Percentiles rank a stretch among this genome's conserved stretches.
phyloP scores from a whole-genome alignment of 1,140 invertebrate species.

The Cryptotermes secundus region DNA sequence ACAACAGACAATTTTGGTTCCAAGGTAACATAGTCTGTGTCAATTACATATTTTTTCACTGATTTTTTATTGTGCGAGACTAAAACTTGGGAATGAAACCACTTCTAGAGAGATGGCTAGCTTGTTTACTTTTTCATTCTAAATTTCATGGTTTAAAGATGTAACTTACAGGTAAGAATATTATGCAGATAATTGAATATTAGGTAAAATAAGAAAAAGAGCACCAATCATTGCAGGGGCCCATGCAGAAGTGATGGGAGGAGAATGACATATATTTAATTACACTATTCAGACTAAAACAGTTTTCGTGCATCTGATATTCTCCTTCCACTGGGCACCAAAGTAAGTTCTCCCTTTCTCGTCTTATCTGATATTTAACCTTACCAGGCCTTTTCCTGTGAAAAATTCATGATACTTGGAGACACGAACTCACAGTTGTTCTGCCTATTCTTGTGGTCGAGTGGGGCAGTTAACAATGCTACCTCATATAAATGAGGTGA shows the following conservation, averaged over 20 bases:
- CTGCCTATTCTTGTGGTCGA: not conserved
- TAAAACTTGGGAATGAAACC: too few species aligned
- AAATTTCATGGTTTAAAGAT: not conserved
- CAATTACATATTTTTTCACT: too few species aligned
- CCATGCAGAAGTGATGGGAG: not conserved
- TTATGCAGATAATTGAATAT: not conserved
- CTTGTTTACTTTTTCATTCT: not conserved
- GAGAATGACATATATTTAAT: not conserved
- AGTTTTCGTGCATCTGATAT: too few species aligned
- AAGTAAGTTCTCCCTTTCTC: not conserved
- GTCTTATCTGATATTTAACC: not conserved
- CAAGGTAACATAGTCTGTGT: too few species aligned
- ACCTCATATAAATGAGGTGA: not conserved
- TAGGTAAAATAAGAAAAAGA: not conserved
- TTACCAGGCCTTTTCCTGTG: constrained; percentile 9
- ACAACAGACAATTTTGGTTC: too few species aligned
- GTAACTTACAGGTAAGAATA: not conserved
- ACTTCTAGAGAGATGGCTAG: not conserved
- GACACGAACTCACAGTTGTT: not conserved
- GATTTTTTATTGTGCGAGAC: too few species aligned
- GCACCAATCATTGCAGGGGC: not conserved
- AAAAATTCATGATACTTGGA: not conserved
- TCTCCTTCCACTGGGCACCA: too few species aligned
- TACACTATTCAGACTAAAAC: too few species aligned
- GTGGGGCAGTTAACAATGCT: not conserved